Percentiles rank a stretch among this genome's conserved stretches.
phyloP scores from a whole-genome alignment of 2,797 vertebrate genomes.

The Eulemur albifrons region DNA sequence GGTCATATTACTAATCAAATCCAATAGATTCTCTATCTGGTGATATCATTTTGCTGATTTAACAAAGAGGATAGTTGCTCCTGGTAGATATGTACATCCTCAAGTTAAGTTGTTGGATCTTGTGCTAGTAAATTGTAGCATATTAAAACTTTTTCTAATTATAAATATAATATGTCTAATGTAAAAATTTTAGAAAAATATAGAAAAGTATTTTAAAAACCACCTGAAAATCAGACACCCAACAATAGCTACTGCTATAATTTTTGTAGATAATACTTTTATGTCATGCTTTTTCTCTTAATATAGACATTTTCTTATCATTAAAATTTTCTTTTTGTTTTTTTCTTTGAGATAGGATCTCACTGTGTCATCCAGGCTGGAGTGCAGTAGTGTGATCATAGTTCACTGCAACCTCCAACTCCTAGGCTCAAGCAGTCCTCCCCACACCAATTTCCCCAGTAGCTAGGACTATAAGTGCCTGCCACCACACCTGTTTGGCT shows the following conservation, averaged over 20 bases:
- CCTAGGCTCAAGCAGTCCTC: not conserved
- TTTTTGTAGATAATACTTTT: not conserved
- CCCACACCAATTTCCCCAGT: not conserved
- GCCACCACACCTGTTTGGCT: not conserved
- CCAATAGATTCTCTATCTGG: constrained; percentile 41
- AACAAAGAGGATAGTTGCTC: not conserved
- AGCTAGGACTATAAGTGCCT: not conserved
- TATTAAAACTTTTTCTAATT: constrained; percentile 31
- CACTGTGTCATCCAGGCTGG: not conserved
- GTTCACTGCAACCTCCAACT: not conserved
- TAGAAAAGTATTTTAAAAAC: not conserved
- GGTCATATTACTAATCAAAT: constrained; percentile 23
- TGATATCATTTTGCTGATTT: not conserved
- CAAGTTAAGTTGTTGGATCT: constrained; percentile 13
- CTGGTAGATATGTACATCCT: not conserved
- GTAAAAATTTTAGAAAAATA: constrained; percentile 7
- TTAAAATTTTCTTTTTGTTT: not conserved
- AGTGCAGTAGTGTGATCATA: not conserved
- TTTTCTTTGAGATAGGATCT: not conserved
- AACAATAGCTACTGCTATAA: not conserved
- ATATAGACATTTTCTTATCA: not conserved
- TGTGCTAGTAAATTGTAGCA: constrained; percentile 1
- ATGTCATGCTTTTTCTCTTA: not conserved
- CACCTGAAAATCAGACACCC: constrained; percentile 22
- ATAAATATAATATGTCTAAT: not conserved